Base-by-base conservation (phyloP, 2,797 vertebrate genomes). In the Ispidina lecontei region DNA sequence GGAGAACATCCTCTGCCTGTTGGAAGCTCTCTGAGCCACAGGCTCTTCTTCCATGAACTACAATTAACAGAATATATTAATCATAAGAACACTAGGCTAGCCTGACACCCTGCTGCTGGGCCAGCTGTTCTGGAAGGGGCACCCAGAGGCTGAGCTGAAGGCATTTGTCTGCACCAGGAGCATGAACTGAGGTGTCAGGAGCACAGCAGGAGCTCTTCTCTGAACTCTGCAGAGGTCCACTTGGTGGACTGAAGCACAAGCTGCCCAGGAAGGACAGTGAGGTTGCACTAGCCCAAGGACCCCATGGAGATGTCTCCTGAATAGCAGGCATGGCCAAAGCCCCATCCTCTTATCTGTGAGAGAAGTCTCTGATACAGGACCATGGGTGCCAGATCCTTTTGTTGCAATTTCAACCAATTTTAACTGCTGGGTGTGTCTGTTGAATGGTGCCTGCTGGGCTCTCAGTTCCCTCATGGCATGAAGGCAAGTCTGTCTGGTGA, bases 201-300 rank as follows among this genome's bases (percentile, higher is more conserved):
- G 3, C 12, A 62, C 44, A 71, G 41, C 1, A 7, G 35, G 29
- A 62, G 9, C 73, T 13, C 3, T 2, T 52, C 59, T 21, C 9
- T 4, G 33, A 41, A 8, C 19, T 7, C 0, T 0, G 31, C 49
- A 73, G 79, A 10, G 70, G 5, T 43, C 18, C 12, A 0, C 26
- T 10, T 18, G 41, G 12, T 31, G 55, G 31, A 47, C 43, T 47
- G 54, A 44, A 74, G 46, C 41, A 60, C 25, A 68, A 10, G 46
- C 17, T 64, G 43, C 22, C 35, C 4, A 1, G 37, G 15, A 47
- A 5, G 41, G 43, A 26, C 18, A 29, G 44, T 0, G 0, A 64
- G 29, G 14, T 47, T 31, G 8, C 17, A 10, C 6, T 37, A 2
- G 1, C 14, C 33, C 4, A 1, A 11, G 21, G 3, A 29, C 7